These are phyloP conservation scores for Eupeodes latifasciatus DNA, from an alignment of 2,888 invertebrate species.

Conservation along the genomic window DNA sequence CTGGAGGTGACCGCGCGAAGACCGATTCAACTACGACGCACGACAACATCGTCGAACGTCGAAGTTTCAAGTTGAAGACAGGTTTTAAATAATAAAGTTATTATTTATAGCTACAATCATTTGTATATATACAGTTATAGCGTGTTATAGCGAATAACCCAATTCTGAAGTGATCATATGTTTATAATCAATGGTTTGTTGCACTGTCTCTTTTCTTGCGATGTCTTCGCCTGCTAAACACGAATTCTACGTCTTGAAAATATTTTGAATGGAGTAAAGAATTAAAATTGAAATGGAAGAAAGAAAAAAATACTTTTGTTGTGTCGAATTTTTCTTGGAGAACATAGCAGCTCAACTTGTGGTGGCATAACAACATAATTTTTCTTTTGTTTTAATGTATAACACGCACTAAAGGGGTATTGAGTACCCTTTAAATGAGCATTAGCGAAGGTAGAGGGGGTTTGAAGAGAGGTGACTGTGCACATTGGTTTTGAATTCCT, in stretches of 20 bases:
- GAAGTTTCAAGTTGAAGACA: conserved; percentile 40
- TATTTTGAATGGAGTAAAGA: neutral
- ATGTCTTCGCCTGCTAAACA: neutral
- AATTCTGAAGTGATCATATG: conserved; percentile 44
- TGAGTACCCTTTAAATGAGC: too few species aligned
- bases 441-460: too few species aligned
- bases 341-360: neutral
- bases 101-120: conserved; percentile 40
- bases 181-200: conserved; percentile 13
- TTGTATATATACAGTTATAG: neutral
- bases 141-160: conserved; percentile 20
- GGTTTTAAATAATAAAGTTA: conserved; percentile 60
- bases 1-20: neutral
- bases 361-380: too few species aligned
- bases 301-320: conserved; percentile 1
- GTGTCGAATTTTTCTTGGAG: neutral
- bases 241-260: neutral
- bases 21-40: neutral
- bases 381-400: too few species aligned
- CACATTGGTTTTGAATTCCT: too few species aligned
- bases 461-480: too few species aligned
- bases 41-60: neutral
- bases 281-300: neutral
- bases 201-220: conserved; percentile 10
- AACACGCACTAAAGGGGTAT: too few species aligned